Conservation (phyloP, 2,113 vertebrate genomes). For the Rhea americana region DNA sequence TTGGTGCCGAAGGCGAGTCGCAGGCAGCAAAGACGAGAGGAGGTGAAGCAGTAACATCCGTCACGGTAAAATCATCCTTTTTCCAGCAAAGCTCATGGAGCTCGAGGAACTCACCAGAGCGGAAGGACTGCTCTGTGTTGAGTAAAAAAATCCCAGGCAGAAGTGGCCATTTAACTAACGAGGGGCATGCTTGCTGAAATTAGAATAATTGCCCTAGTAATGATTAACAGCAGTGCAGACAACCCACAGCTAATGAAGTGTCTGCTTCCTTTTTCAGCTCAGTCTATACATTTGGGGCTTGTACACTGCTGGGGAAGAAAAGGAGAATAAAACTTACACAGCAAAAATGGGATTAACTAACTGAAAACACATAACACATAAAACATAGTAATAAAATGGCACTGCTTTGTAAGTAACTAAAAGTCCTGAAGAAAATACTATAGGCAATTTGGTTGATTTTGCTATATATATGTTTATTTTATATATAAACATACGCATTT, state of each 20-base stretch:
- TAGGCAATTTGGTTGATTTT: background rate
- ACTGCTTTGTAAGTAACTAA: background rate
- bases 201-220: background rate
- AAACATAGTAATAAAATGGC: background rate
- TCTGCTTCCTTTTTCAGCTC: background rate
- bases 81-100: background rate
- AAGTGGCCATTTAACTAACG: background rate
- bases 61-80: background rate
- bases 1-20: background rate
- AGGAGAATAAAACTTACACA: background rate
- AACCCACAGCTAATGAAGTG: background rate
- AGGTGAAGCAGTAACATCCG: background rate
- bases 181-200: background rate
- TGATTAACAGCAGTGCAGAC: background rate
- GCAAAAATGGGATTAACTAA: slow-evolving; percentile 7
- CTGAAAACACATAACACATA: background rate
- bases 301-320: background rate
- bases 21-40: background rate
- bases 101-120: background rate
- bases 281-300: background rate
- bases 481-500: background rate
- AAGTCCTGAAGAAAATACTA: background rate
- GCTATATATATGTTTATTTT: background rate
- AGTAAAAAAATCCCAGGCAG: background rate
- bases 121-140: background rate